Conservation (phyloP, 2,113 vertebrate genomes). For the Anthoscopus minutus region DNA sequence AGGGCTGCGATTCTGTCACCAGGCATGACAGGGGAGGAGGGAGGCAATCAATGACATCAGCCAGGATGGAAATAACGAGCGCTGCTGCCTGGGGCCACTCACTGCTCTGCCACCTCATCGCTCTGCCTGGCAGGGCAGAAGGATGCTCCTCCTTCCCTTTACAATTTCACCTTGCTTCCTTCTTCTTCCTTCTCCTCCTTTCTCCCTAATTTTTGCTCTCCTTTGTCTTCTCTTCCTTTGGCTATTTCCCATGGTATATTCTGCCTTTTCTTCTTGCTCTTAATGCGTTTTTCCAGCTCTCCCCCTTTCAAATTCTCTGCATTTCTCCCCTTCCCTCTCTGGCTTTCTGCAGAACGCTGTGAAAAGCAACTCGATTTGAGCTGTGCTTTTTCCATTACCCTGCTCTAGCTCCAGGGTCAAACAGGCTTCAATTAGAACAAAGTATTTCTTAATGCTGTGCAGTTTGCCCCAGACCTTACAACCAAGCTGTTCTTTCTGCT, state of each 20-base stretch:
- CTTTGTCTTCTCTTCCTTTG: background rate
- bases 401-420: constrained; percentile 49
- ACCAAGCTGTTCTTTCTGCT: constrained; percentile 1
- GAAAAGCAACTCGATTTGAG: background rate
- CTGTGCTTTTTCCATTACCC: constrained; percentile 14
- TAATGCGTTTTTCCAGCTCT: background rate
- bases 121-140: constrained; percentile 7
- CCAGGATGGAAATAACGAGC: constrained; percentile 55
- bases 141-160: background rate
- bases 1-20: background rate
- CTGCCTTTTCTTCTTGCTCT: background rate
- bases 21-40: background rate
- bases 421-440: constrained; percentile 38
- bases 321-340: background rate
- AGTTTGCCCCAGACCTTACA: constrained; percentile 34
- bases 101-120: constrained; percentile 8
- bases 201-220: background rate
- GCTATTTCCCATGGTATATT: background rate
- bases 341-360: background rate
- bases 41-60: constrained; percentile 49
- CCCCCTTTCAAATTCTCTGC: background rate
- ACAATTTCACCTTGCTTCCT: background rate
- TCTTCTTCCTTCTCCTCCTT: background rate
- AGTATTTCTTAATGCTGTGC: constrained; percentile 12
- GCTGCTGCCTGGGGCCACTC: background rate